phyloP scores from a whole-genome alignment of 2,888 invertebrate species.

The Apotomis betuletana region DNA sequence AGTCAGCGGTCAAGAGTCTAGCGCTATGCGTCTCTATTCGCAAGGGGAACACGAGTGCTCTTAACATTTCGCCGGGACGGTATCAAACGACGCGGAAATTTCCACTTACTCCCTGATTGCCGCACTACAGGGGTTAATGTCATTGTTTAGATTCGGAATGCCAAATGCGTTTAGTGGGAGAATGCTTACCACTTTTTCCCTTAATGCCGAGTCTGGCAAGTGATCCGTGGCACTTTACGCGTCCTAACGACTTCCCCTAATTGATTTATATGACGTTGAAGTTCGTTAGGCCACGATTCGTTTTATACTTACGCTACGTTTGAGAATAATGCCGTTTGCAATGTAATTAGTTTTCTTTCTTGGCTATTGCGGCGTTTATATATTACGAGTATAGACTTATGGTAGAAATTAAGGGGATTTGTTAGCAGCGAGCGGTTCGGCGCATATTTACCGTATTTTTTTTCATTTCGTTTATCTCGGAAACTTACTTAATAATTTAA shows the following conservation, averaged over 20 bases:
- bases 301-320: conserved; percentile 26
- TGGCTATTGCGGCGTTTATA: neutral
- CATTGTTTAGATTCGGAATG: conserved; percentile 43
- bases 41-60: conserved; percentile 38
- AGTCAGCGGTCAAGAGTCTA: conserved; percentile 33
- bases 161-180: conserved; percentile 43
- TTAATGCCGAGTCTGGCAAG: conserved; percentile 38
- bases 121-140: conserved; percentile 42
- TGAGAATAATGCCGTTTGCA: conserved; percentile 15
- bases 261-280: conserved; percentile 40
- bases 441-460: no score
- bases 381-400: no score
- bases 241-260: conserved; percentile 40
- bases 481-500: no score
- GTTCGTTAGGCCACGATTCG: conserved; percentile 29
- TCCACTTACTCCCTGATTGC: conserved; percentile 43
- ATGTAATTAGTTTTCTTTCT: conserved; percentile 9
- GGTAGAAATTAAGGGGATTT: no score
- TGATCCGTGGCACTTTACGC: conserved; percentile 41
- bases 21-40: conserved; percentile 30
- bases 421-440: no score
- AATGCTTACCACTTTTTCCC: conserved; percentile 42
- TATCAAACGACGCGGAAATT: conserved; percentile 43
- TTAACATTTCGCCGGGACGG: conserved; percentile 41
- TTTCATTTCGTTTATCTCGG: no score